Conservation (phyloP, 1,140 invertebrate genomes). For the Drosophila parabipectinata region DNA sequence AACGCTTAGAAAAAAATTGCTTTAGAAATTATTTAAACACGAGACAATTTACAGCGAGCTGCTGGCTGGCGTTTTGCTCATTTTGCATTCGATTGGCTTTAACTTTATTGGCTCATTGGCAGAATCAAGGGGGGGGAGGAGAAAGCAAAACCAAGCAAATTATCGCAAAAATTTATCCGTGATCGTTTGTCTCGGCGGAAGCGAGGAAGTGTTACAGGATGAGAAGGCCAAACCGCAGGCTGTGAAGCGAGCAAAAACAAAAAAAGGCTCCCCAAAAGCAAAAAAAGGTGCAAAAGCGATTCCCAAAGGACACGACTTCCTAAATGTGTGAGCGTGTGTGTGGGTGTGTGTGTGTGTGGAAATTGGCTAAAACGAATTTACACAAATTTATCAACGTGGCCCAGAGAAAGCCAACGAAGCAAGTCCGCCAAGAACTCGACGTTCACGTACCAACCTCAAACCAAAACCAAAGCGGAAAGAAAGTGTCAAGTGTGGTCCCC, state of each 20-base stretch:
- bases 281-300: slow-evolving; percentile 47
- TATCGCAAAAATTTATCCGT: slow-evolving; percentile 53
- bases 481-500: slow-evolving; percentile 67
- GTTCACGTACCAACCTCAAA: slow-evolving; percentile 21
- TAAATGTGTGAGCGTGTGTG: slow-evolving; percentile 7
- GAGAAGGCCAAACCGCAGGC: slow-evolving; percentile 33
- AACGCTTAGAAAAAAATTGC: slow-evolving; percentile 39
- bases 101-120: slow-evolving; percentile 2
- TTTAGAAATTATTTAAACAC: slow-evolving; percentile 66
- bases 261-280: slow-evolving; percentile 15
- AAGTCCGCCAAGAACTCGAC: slow-evolving; percentile 42
- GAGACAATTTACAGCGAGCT: slow-evolving; percentile 49
- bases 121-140: background rate
- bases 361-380: slow-evolving; percentile 82
- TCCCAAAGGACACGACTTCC: slow-evolving; percentile 67
- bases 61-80: background rate
- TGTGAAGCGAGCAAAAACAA: slow-evolving; percentile 9
- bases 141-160: slow-evolving; percentile 15
- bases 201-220: slow-evolving; percentile 5
- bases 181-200: slow-evolving; percentile 55
- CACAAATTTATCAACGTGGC: slow-evolving; percentile 80
- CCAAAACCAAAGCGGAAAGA: slow-evolving; percentile 64
- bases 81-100: slow-evolving; percentile 4
- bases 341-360: slow-evolving; percentile 49
- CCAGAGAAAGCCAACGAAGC: slow-evolving; percentile 72